A percentile compares a stretch with the other conserved stretches of the same genome.
Conservation (phyloP, 2,888 invertebrate species). For the Melanotus villosus region DNA sequence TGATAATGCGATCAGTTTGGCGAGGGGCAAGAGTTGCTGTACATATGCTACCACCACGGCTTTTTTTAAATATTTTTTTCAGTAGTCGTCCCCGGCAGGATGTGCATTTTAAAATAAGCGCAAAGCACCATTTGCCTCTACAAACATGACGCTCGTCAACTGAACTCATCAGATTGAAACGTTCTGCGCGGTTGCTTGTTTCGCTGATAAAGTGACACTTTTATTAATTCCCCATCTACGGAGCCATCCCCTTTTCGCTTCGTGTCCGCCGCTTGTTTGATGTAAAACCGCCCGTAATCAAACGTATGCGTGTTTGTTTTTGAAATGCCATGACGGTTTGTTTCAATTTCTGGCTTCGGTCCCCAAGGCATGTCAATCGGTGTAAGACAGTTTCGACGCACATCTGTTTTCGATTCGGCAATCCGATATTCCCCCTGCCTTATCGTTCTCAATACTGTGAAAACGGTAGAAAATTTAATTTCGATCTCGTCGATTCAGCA, state of each 20-base stretch:
- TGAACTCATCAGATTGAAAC: conserved; percentile 67
- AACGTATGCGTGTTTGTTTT: conserved; percentile 34
- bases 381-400: conserved; percentile 45
- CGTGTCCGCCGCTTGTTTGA: conserved; percentile 18
- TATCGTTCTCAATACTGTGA: conserved; percentile 45
- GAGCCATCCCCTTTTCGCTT: conserved; percentile 49
- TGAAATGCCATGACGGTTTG: conserved; percentile 50
- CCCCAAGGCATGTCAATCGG: conserved; percentile 40
- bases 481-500: conserved; percentile 73
- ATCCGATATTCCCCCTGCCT: conserved; percentile 41
- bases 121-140: conserved; percentile 70
- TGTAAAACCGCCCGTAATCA: conserved; percentile 16
- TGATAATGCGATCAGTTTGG: conserved; percentile 72
- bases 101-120: conserved; percentile 64
- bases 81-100: conserved; percentile 60
- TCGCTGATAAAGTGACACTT: conserved; percentile 79
- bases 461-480: conserved; percentile 70
- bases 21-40: conserved; percentile 50
- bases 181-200: conserved; percentile 66
- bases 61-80: conserved; percentile 70
- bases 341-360: conserved; percentile 45
- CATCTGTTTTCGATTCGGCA: conserved; percentile 48
- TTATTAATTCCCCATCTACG: conserved; percentile 80
- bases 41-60: conserved; percentile 66
- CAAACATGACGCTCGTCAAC: conserved; percentile 61